These are phyloP conservation scores for Sebastes fasciatus DNA, from an alignment of 2,113 vertebrate genomes.

Conservation along the genomic window DNA sequence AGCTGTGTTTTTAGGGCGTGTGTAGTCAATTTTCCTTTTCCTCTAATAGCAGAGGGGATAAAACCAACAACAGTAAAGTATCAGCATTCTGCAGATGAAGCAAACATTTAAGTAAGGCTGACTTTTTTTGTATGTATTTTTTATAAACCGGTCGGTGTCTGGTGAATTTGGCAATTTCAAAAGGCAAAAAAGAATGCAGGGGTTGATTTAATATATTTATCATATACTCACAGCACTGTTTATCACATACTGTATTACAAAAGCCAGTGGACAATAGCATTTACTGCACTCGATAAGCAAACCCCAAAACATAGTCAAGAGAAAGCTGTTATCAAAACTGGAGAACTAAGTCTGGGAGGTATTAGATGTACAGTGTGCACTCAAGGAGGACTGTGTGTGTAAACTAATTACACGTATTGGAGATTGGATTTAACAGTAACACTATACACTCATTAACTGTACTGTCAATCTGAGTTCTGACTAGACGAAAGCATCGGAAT, in stretches of 20 bases:
- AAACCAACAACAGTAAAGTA: neutral
- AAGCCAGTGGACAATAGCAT: neutral
- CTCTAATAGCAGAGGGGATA: neutral
- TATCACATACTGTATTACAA: neutral
- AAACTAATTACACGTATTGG: slow-evolving; percentile 13
- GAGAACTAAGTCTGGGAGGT: neutral
- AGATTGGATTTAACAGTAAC: slow-evolving; percentile 1
- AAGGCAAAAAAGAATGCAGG: neutral
- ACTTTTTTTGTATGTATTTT: neutral
- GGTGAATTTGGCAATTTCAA: neutral
- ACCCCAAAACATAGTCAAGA: neutral
- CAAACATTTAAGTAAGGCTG: neutral
- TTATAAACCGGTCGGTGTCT: neutral
- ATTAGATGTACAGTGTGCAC: neutral
- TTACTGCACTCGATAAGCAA: neutral
- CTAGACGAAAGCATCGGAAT: neutral
- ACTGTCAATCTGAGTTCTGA: neutral
- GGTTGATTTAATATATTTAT: neutral
- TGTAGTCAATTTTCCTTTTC: neutral
- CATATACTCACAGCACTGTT: neutral
- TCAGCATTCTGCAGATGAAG: neutral
- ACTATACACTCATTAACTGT: neutral
- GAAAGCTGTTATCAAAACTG: neutral
- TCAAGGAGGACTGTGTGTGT: neutral
- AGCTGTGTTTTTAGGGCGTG: neutral